Evolutionary conservation across 2,888 invertebrate genomes (phyloP).

Genomic region (Andricus curvator): DNA sequence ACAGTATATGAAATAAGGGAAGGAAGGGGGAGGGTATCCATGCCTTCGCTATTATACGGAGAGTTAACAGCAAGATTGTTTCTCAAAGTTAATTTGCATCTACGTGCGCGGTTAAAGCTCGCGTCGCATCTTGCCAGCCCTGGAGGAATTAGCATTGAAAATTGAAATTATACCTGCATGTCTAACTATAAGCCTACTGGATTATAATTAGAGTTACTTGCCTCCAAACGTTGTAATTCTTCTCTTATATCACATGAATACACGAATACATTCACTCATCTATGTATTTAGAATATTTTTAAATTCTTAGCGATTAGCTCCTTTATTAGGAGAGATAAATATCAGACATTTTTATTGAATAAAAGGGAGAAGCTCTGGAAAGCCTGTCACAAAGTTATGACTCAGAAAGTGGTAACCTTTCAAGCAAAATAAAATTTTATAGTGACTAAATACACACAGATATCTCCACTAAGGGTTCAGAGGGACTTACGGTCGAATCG

Average conservation of each 20-base stretch:
- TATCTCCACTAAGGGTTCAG: slow-evolving; percentile 50
- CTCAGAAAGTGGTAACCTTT: slow-evolving; percentile 3
- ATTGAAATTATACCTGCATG: slow-evolving; percentile 40
- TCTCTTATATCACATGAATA: background rate
- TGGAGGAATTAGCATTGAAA: slow-evolving; percentile 40
- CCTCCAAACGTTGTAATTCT: background rate
- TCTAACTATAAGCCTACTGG: slow-evolving; percentile 22
- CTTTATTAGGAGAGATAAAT: background rate
- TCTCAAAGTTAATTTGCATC: slow-evolving; percentile 62
- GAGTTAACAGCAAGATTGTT: slow-evolving; percentile 62
- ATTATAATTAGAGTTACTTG: slow-evolving; percentile 24
- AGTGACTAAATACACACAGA: slow-evolving; percentile 49
- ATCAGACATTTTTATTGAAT: background rate
- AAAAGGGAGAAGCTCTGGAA: slow-evolving; percentile 1
- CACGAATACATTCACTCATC: background rate
- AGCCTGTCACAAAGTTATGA: slow-evolving; percentile 6
- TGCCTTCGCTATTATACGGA: slow-evolving; percentile 60
- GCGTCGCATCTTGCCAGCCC: slow-evolving; percentile 43
- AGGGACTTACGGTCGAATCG: slow-evolving; percentile 46
- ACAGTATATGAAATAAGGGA: slow-evolving; percentile 41
- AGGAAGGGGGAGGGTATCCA: slow-evolving; percentile 54
- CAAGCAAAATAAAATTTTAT: slow-evolving; percentile 6
- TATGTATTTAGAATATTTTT: background rate
- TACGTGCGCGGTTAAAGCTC: slow-evolving; percentile 43
- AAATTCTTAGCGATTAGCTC: background rate